Percentiles rank a stretch among this genome's conserved stretches.
These are phyloP conservation scores for Nymphalis io DNA, from an alignment of 1,140 invertebrate genomes.

Conservation along the genomic window DNA sequence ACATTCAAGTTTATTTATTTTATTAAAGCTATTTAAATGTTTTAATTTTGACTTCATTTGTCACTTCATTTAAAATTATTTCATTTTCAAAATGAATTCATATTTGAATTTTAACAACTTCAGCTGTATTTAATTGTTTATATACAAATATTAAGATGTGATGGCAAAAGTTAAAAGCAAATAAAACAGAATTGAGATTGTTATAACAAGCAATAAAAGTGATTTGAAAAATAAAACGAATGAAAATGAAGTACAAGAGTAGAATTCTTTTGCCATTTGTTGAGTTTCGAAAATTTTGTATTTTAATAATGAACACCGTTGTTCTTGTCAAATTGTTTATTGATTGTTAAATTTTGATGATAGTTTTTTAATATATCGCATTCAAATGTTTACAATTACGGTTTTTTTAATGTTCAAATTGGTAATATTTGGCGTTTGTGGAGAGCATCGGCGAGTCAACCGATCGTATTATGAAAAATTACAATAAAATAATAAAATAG, in stretches of 20 bases:
- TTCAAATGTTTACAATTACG: conserved; percentile 49
- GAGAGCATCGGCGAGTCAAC: conserved; percentile 60
- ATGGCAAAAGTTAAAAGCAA: background rate
- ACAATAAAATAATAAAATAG: conserved; percentile 80
- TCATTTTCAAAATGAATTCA: background rate
- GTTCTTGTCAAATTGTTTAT: conserved; percentile 68
- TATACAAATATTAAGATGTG: background rate
- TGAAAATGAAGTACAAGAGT: conserved; percentile 30
- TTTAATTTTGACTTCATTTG: background rate
- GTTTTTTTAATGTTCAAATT: conserved; percentile 49
- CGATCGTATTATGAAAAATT: conserved; percentile 74
- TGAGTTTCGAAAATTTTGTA: conserved; percentile 26
- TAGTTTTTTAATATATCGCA: conserved; percentile 60
- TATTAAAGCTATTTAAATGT: background rate
- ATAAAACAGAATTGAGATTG: background rate
- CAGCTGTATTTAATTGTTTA: background rate
- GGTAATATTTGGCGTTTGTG: conserved; percentile 52
- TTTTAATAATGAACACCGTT: conserved; percentile 46
- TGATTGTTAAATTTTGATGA: conserved; percentile 71
- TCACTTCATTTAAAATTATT: background rate
- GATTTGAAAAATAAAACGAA: conserved; percentile 1
- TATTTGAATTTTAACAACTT: background rate
- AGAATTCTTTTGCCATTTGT: conserved; percentile 32
- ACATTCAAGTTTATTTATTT: background rate
- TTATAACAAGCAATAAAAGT: conserved; percentile 1